Evolutionary conservation across 2,797 vertebrate genomes (phyloP).

Genomic region (Schizopygopsis pylzovi): DNA sequence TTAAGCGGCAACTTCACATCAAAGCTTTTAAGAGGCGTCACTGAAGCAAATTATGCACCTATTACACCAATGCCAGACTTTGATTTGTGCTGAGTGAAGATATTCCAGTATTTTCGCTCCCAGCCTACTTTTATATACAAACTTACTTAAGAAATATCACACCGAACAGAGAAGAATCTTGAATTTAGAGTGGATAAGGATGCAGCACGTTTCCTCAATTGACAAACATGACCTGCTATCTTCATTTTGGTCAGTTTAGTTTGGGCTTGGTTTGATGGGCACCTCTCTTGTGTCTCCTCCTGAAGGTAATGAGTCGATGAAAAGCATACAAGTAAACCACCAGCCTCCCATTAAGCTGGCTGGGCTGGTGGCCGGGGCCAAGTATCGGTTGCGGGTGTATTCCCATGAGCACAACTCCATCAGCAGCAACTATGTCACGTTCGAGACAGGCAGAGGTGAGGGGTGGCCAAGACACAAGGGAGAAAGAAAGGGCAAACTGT

Average conservation of each 20-base stretch:
- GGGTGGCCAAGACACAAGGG: conserved; percentile 50
- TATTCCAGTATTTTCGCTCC: conserved; percentile 38
- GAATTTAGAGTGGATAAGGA: conserved; percentile 14
- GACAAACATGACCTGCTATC: conserved; percentile 57
- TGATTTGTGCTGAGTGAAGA: conserved; percentile 44
- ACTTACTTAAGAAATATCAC: neutral
- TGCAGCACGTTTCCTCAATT: conserved; percentile 66
- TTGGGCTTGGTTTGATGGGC: conserved; percentile 79
- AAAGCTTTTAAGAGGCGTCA: conserved; percentile 32
- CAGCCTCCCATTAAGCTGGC: conserved; percentile 86
- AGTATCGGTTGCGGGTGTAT: conserved; percentile 94
- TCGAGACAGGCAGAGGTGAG: conserved; percentile 99
- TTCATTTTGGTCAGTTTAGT: conserved; percentile 45
- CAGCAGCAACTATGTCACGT: conserved; percentile 88
- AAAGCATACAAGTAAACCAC: conserved; percentile 82
- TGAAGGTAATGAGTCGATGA: conserved; percentile 91
- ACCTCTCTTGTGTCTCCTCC: conserved; percentile 88
- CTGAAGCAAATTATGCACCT: conserved; percentile 23
- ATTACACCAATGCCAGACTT: conserved; percentile 44
- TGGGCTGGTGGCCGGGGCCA: conserved; percentile 90
- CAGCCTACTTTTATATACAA: conserved; percentile 28
- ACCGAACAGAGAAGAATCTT: neutral
- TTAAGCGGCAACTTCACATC: conserved; percentile 26
- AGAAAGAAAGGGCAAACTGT: conserved; percentile 8
- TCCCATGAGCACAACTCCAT: conserved; percentile 88